Evolutionary conservation across 2,888 invertebrate genomes (phyloP).

Genomic region (Pammene aurita): DNA sequence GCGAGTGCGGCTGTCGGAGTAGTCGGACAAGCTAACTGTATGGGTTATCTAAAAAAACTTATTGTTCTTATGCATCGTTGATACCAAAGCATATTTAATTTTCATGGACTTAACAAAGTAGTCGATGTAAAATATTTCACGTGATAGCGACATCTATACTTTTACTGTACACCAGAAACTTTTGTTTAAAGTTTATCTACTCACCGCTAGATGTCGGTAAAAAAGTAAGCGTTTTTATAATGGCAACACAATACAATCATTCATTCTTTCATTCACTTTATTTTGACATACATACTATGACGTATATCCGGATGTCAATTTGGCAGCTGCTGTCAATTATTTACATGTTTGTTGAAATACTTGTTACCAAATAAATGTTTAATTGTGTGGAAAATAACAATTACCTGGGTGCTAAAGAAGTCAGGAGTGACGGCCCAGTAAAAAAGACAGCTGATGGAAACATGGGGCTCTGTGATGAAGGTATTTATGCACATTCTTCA

Average conservation of each 20-base stretch:
- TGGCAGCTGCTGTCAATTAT: slow-evolving; percentile 45
- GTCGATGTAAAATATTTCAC: neutral
- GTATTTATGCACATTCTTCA: slow-evolving; percentile 57
- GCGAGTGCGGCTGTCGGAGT: too few relatives aligned
- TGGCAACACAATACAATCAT: slow-evolving; percentile 36
- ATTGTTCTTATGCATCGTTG: too few relatives aligned
- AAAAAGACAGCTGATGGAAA: slow-evolving; percentile 37
- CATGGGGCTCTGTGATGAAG: slow-evolving; percentile 79
- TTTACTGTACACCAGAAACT: neutral
- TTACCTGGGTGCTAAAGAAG: slow-evolving; percentile 41
- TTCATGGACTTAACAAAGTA: too few relatives aligned
- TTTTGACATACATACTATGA: slow-evolving; percentile 17
- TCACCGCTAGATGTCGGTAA: slow-evolving; percentile 44
- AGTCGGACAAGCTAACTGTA: too few relatives aligned
- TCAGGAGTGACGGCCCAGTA: slow-evolving; percentile 26
- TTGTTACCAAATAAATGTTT: slow-evolving; percentile 40
- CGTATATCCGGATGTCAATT: slow-evolving; percentile 46
- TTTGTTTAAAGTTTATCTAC: slow-evolving; percentile 11
- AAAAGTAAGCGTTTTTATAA: slow-evolving; percentile 10
- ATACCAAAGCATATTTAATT: too few relatives aligned
- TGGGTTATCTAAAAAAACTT: too few relatives aligned
- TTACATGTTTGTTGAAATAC: slow-evolving; percentile 36
- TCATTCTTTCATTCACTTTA: slow-evolving; percentile 34
- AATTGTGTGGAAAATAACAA: slow-evolving; percentile 43
- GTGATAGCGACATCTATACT: slow-evolving; percentile 23